Base-by-base conservation (phyloP, 2,888 invertebrate genomes). In the Eupithecia tripunctaria region DNA sequence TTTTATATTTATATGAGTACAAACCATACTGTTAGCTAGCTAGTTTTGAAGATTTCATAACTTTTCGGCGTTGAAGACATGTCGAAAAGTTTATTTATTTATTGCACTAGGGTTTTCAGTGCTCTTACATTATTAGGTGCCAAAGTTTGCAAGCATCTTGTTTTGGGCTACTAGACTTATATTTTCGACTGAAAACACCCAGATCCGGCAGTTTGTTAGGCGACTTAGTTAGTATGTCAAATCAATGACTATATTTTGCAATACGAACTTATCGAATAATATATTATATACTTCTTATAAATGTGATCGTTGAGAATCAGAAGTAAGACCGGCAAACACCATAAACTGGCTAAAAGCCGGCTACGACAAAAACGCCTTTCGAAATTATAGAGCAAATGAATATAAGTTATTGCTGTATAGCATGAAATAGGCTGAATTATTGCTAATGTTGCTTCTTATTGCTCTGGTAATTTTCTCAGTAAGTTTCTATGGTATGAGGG, bases 321-420 rank as follows among this genome's bases (percentile, higher is more conserved):
- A 25, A 21, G 8, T 21, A 14, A 27, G 27, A 59, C 29, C 15
- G 29, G 18, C 1, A 14, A 60, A 62, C 62, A 32, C 29, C 62
- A n/a, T 18, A 25, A 14, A 18, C 43, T 18, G 12, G 8, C 43
- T 18, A 8, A 47, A n/a, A 47, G 47, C 47, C 8, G 7, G 14
- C 21, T 64, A 38, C 38, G 64, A 64, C 64, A 64, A 41, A 38
- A 64, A 64, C 64, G 64, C 64, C 64, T 68, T 36, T 27, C 64
- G 4, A 70, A 70, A 70, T 70, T 70, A 70, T 51, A 70, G 63
- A 70, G 51, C 21, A 63, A 64, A 51, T 36, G 51, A n/a, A 64
- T 25, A 21, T 63, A 43, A 70, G 63, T 70, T 70, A 70, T 70
- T 64, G 63, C 63, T 47, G 15, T 25, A 10, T 8, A 64, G 64